Evolutionary conservation across 2,113 vertebrate species (phyloP).

Genomic region (Lasiurus borealis): DNA sequence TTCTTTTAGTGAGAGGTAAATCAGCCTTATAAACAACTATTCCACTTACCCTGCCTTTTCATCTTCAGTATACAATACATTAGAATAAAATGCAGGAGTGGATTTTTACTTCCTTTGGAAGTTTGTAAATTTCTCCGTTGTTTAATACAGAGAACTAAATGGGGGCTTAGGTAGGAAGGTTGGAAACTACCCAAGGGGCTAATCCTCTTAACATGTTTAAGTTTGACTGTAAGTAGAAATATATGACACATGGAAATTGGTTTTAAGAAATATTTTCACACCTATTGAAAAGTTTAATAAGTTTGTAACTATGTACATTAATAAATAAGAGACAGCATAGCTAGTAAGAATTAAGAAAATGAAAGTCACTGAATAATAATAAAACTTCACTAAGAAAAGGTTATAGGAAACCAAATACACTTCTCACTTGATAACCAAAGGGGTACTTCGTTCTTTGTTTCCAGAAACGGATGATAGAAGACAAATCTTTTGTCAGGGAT

Average conservation of each 20-base stretch:
- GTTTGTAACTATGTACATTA: not conserved
- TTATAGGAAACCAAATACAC: not conserved
- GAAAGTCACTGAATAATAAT: not conserved
- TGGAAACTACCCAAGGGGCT: not conserved
- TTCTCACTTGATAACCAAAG: constrained; percentile 10
- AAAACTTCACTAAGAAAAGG: not conserved
- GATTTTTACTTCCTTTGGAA: constrained; percentile 4
- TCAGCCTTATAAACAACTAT: not conserved
- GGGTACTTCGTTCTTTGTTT: not conserved
- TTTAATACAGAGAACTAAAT: not conserved
- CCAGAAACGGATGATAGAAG: not conserved
- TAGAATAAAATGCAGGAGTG: not conserved
- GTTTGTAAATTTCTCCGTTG: not conserved
- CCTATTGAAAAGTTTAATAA: not conserved
- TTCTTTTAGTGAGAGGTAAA: not conserved
- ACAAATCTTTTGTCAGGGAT: not conserved
- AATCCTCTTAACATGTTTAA: not conserved
- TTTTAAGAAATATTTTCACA: constrained; percentile 24
- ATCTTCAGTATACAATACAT: not conserved
- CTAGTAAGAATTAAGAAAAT: not conserved
- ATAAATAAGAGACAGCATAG: not conserved
- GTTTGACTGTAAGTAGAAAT: not conserved
- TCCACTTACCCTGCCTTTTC: not conserved
- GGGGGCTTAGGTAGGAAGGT: not conserved
- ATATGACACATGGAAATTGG: not conserved